phyloP scores from a whole-genome alignment of 2,888 invertebrate genomes.

The Nemotelus pantherinus region DNA sequence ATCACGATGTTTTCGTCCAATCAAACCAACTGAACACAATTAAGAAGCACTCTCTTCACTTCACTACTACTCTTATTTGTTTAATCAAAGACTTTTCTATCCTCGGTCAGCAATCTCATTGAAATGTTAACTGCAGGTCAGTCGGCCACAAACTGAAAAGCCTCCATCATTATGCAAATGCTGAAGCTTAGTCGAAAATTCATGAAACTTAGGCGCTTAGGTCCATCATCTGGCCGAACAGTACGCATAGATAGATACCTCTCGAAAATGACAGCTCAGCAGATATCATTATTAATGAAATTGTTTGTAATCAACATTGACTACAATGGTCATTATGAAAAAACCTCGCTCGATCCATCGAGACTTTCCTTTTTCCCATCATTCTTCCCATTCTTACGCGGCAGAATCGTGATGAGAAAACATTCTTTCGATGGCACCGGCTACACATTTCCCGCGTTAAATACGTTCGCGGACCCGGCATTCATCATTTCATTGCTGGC shows the following conservation, averaged over 20 bases:
- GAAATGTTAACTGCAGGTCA: background rate
- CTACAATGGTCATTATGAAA: conserved; percentile 29
- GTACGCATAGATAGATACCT: background rate
- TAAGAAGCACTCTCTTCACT: too few relatives aligned
- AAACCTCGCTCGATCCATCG: conserved; percentile 8
- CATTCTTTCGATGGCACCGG: conserved; percentile 7
- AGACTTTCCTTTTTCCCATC: conserved; percentile 28
- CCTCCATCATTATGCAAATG: conserved; percentile 19
- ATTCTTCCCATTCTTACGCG: background rate
- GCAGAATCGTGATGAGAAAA: conserved; percentile 37
- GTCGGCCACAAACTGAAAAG: background rate
- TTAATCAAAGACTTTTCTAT: too few relatives aligned
- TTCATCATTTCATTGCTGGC: conserved; percentile 28
- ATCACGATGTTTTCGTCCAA: too few relatives aligned
- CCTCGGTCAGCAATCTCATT: too few relatives aligned
- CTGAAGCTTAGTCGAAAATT: too few relatives aligned
- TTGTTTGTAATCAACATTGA: conserved; percentile 34
- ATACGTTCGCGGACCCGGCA: background rate
- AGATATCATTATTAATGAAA: conserved; percentile 43
- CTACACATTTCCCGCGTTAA: conserved; percentile 8
- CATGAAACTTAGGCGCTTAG: too few relatives aligned
- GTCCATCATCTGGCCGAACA: background rate
- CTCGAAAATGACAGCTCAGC: conserved; percentile 32
- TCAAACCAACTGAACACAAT: too few relatives aligned
- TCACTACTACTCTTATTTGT: too few relatives aligned